phyloP scores from a whole-genome alignment of 2,888 invertebrate genomes.

The Agrochola litura region DNA sequence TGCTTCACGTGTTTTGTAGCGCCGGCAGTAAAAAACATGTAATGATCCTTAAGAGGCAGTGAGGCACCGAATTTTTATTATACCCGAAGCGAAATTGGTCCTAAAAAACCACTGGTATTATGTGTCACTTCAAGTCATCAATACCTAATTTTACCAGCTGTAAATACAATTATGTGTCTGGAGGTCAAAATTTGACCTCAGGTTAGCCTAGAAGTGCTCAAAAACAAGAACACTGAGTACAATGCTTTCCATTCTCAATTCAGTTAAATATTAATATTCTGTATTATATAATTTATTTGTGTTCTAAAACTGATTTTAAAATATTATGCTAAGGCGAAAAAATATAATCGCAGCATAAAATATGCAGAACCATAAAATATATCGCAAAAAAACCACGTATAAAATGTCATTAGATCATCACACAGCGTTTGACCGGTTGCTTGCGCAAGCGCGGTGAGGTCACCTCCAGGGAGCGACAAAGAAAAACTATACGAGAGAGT shows the following conservation, averaged over 20 bases:
- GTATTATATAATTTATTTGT: background rate
- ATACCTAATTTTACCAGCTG: background rate
- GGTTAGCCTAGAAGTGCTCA: background rate
- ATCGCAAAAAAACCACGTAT: constrained; percentile 40
- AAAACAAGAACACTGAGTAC: background rate
- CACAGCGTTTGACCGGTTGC: constrained; percentile 38
- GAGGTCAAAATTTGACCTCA: background rate
- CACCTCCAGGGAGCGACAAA: constrained; percentile 47
- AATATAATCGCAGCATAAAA: constrained; percentile 13
- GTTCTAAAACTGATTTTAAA: background rate
- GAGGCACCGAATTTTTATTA: constrained; percentile 23
- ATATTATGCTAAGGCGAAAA: background rate
- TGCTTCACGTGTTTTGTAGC: constrained; percentile 35
- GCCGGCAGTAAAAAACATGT: constrained; percentile 41
- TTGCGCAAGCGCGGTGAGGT: constrained; percentile 68
- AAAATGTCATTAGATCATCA: constrained; percentile 66
- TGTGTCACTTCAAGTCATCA: background rate
- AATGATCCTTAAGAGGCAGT: constrained; percentile 15
- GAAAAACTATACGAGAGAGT: constrained; percentile 48
- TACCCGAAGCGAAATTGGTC: background rate
- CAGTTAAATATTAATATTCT: background rate
- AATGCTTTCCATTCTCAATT: background rate
- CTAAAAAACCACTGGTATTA: constrained; percentile 8
- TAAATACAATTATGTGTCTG: background rate
- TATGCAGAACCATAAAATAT: constrained; percentile 31